phyloP scores from a whole-genome alignment of 2,113 vertebrate genomes.

The Pygoscelis adeliae region DNA sequence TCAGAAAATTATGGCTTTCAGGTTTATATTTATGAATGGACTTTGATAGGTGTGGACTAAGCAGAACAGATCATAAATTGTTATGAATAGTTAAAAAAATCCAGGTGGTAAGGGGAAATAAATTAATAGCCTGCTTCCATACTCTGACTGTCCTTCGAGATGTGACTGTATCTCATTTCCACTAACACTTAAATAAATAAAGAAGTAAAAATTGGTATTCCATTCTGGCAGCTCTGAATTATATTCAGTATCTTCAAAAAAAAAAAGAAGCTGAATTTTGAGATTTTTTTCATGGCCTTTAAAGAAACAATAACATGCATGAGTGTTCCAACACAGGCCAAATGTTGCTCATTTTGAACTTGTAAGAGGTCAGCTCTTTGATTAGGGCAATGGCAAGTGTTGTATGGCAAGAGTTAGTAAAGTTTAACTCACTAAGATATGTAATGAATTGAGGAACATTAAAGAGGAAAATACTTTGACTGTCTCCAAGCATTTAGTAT shows the following conservation, averaged over 20 bases:
- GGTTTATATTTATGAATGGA: conserved; percentile 6
- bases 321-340: background rate
- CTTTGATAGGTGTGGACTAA: conserved; percentile 20
- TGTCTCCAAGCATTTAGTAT: background rate
- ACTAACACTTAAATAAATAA: conserved; percentile 5
- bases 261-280: background rate
- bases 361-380: background rate
- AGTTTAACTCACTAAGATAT: background rate
- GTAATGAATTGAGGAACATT: background rate
- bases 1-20: conserved; percentile 16
- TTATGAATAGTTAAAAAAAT: background rate
- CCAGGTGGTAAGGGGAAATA: conserved; percentile 45
- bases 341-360: background rate
- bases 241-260: conserved; percentile 42
- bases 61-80: conserved; percentile 21
- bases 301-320: background rate
- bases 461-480: background rate
- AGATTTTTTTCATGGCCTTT: background rate
- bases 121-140: conserved; percentile 48
- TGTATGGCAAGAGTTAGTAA: background rate
- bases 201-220: conserved; percentile 27
- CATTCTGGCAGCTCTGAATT: background rate
- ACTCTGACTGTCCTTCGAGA: conserved; percentile 51
- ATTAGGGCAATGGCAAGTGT: background rate
- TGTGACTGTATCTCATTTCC: conserved; percentile 43